Conservation (phyloP, 2,797 vertebrate species). For the Myripristis murdjan region DNA sequence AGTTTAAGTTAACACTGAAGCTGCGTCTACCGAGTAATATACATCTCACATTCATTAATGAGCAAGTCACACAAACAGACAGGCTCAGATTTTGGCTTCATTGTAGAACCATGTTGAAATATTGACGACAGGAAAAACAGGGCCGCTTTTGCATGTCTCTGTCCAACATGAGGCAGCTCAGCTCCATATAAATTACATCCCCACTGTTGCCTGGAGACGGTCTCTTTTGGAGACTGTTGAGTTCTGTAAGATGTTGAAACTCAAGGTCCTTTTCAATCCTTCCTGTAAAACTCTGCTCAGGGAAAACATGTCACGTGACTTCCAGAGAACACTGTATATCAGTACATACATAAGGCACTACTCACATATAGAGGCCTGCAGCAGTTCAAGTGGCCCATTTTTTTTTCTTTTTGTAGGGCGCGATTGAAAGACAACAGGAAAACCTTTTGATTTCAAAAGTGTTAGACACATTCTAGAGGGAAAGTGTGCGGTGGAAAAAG, state of each 20-base stretch:
- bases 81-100: slow-evolving; percentile 19
- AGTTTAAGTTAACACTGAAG: too few relatives aligned
- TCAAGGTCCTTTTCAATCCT: slow-evolving; percentile 57
- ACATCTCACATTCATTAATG: slow-evolving; percentile 16
- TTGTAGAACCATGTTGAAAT: slow-evolving; percentile 40
- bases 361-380: slow-evolving; percentile 3
- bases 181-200: slow-evolving; percentile 50
- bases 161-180: slow-evolving; percentile 49
- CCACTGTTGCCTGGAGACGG: slow-evolving; percentile 70
- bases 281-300: slow-evolving; percentile 38
- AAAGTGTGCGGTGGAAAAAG: neutral
- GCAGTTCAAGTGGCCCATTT: slow-evolving; percentile 11
- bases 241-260: slow-evolving; percentile 49
- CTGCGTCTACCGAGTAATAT: slow-evolving; percentile 14
- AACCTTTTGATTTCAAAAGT: neutral
- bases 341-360: slow-evolving; percentile 3
- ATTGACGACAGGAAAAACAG: slow-evolving; percentile 36
- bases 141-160: slow-evolving; percentile 24
- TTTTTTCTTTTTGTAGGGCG: too few relatives aligned
- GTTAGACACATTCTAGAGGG: too few relatives aligned
- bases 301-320: slow-evolving; percentile 43
- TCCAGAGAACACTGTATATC: slow-evolving; percentile 1
- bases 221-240: slow-evolving; percentile 30
- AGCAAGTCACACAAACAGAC: slow-evolving; percentile 50
- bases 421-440: neutral